These are phyloP conservation scores for Timema cristinae DNA, from an alignment of 2,888 invertebrate species.

Conservation along the genomic window DNA sequence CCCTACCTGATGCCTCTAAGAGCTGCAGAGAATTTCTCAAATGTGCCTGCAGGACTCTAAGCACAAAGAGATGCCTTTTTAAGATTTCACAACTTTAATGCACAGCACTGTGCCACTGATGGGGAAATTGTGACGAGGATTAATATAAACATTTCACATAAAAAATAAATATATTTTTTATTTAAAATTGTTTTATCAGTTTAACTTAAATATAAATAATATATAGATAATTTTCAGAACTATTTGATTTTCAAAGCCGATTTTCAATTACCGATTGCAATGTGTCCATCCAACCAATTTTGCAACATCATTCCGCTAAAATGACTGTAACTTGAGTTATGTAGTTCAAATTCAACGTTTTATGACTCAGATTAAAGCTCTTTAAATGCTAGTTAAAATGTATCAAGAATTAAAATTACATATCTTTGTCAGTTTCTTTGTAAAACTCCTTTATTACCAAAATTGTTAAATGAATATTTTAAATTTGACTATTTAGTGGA, in stretches of 20 bases:
- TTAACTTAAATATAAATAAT: background rate
- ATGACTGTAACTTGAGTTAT: background rate
- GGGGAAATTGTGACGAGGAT: background rate
- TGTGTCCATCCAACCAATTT: background rate
- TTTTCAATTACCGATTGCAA: background rate
- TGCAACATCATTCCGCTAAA: background rate
- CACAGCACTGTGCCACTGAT: background rate
- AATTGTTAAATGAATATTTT: background rate
- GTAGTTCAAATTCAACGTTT: background rate
- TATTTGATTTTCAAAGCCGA: background rate
- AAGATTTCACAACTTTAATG: background rate
- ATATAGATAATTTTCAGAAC: background rate
- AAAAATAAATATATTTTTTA: background rate
- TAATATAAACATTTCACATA: background rate
- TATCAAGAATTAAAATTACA: background rate
- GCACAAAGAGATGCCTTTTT: background rate
- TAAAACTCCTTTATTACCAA: background rate
- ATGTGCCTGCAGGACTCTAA: conserved; percentile 1
- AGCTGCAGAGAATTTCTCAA: background rate
- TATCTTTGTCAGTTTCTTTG: background rate
- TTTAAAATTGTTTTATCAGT: background rate
- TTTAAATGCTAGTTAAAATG: background rate
- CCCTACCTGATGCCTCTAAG: background rate
- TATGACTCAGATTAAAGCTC: background rate
- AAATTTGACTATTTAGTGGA: background rate